Base-by-base conservation (phyloP, 2,797 vertebrate genomes). In the Syncerus caffer region DNA sequence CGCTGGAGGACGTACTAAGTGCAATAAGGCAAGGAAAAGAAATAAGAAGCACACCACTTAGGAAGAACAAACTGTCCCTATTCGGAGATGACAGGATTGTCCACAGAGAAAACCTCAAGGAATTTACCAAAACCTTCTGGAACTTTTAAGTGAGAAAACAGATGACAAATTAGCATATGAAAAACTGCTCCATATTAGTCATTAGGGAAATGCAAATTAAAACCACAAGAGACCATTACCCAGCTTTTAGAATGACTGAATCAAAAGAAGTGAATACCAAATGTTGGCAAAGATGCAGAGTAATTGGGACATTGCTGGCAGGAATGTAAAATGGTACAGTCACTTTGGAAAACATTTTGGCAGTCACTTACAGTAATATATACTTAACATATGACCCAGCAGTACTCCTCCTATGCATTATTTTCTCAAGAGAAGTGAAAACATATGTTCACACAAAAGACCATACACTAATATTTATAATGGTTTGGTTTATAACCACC, bases 351-450 rank as follows among this genome's bases (percentile, higher is more conserved):
- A 96, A 89, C 53, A 80, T 88, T 60, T 92, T 74, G 78, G 19
- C 27, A 42, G 34, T 94, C 74, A 80, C 53, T 90, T 94, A 85
- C 38, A 85, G 86, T 78, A 92, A 53, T 76, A 92, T 60, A 27
- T 34, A 58, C 29, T 92, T 71, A 58, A 23, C 45, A 12, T 78
- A 38, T 38, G 58, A 92, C 50, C 42, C 47, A 94, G 89, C 38
- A 89, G 82, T 87, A 51, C 23, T 93, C 64, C 89, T 67, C 27
- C 19, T 58, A 78, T 89, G 55, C 31, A 76, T 80, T 88, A 58
- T 67, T 95, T 96, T 58, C 50, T 83, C 60, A 85, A 88, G 50
- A 85, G 60, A 92, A 90, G 93, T 47, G 57, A 82, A 90, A 94
- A 78, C 13, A n/a, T 15, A 29, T 15, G 23, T 67, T 93, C 15